Base-by-base conservation (phyloP, 2,888 invertebrate genomes). In the Athripsodes cinereus region DNA sequence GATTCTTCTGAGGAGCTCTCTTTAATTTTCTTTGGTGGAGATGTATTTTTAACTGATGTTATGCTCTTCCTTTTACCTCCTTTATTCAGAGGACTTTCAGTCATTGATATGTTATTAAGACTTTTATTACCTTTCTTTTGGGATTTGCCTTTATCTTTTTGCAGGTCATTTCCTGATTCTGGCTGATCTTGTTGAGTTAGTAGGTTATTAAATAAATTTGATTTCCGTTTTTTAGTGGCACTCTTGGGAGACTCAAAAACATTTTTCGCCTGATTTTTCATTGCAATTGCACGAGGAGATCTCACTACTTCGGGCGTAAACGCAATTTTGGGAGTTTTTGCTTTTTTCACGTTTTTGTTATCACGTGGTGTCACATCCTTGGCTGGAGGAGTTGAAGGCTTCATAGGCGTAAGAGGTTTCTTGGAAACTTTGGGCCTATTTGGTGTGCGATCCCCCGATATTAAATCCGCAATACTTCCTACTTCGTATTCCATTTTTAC, bases 391-490 rank as follows among this genome's bases (percentile, higher is more conserved):
- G 72, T 74, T 2, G 40, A 40, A 53, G 76, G 76, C 72, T 78
- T 77, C 34, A 70, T 74, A 1, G 78, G 78, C 50, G 78, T 78
- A 58, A 74, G 57, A 0, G 78, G 75, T 65, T 70, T 72, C 63
- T 71, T 72, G 1, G 70, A 53, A 10, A 78, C 68, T 68, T 75
- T 80, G 1, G 77, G 76, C 21, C 82, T 74, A 64, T 78, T 81
- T 6, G 80, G 78, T 1, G 81, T 80, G 35, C 78, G 78, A 61
- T 77, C 75, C 50, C 82, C 82, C 18, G 81, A 76, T 67, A 83
- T 75, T 64, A 83, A 69, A 62, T 81, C 82, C 59, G 82, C 81
- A 58, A 83, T 73, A 68, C 82, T 79, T 57, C 83, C 83, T 40
- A 82, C 70, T 26, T 79, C 74, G 69, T 79, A 80, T 70, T 79